Evolutionary conservation across 2,797 vertebrate genomes (phyloP).

Genomic region (Hyperoplus immaculatus): DNA sequence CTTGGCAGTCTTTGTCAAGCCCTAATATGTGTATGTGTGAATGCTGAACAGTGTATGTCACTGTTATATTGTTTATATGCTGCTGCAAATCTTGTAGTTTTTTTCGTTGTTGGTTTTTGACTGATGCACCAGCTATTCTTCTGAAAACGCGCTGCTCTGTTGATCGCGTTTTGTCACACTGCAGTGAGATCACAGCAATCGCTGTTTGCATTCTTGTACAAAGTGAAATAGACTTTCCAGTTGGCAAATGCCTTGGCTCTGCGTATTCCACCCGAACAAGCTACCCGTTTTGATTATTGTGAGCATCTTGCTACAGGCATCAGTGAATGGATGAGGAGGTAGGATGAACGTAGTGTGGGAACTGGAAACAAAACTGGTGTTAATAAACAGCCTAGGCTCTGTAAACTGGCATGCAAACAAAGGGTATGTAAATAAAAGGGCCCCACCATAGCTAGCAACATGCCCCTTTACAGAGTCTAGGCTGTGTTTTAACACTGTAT

Average conservation of each 20-base stretch:
- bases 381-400: not conserved
- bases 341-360: not conserved
- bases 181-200: not conserved
- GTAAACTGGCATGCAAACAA: no score
- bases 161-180: not conserved
- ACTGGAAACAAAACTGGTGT: not conserved
- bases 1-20: no score
- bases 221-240: not conserved
- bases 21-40: not conserved
- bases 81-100: not conserved
- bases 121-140: not conserved
- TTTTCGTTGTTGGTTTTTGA: no score
- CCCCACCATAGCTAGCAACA: no score
- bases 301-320: not conserved
- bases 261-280: not conserved
- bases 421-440: no score
- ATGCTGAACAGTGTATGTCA: not conserved
- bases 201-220: not conserved
- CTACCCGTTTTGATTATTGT: conserved; percentile 3
- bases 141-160: not conserved
- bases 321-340: not conserved
- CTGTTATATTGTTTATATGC: not conserved
- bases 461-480: no score
- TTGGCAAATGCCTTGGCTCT: not conserved
- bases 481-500: no score